Evolutionary conservation across 35 echinoderm and acorn worm species (phyloP), one percentile per base, ranked within the genome.

Genomic region (Holothuria glaberrima): DNA sequence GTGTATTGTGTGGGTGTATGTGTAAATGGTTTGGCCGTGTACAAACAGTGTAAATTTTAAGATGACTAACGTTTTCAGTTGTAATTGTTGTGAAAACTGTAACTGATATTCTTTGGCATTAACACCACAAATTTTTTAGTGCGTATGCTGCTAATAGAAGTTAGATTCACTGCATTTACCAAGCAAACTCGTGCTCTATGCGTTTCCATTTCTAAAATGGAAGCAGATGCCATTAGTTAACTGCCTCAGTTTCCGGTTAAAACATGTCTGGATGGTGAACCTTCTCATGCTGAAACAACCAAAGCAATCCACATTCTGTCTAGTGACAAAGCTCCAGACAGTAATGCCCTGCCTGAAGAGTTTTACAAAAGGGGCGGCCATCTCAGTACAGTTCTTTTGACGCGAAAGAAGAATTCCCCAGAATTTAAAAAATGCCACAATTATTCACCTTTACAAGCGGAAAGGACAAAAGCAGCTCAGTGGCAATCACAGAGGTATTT

Each of bases 371-470:
- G 22, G 18, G 81, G 90, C 19, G 82, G 82, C 52, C n/a, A 14
- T 38, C 22, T 12, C 88, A 2, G 75, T 92, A 46, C 21, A 60
- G 48, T 13, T n/a, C n/a, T n/a, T n/a, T n/a, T n/a, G n/a, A n/a
- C n/a, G n/a, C n/a, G n/a, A n/a, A n/a, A n/a, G n/a, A n/a, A n/a
- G n/a, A n/a, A n/a, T n/a, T 36, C 83, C 91, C 46, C 67, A 88
- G 71, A 68, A 92, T 20, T 78, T 92, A 0, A 88, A 92, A 78
- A 65, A 92, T 87, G 57, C 67, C 44, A 52, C 68, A 30, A 88
- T 92, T 28, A 22, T 92, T 19, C 83, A 88, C 33, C 32, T 88
- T 13, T 88, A 88, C 83, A 92, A 92, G 83, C 54, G 91, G 64
- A 87, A 75, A 44, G 29, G 68, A 20, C 48, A 88, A 27, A 4